Evolutionary conservation across 2,797 vertebrate species (phyloP).

Genomic region (Cygnus olor): DNA sequence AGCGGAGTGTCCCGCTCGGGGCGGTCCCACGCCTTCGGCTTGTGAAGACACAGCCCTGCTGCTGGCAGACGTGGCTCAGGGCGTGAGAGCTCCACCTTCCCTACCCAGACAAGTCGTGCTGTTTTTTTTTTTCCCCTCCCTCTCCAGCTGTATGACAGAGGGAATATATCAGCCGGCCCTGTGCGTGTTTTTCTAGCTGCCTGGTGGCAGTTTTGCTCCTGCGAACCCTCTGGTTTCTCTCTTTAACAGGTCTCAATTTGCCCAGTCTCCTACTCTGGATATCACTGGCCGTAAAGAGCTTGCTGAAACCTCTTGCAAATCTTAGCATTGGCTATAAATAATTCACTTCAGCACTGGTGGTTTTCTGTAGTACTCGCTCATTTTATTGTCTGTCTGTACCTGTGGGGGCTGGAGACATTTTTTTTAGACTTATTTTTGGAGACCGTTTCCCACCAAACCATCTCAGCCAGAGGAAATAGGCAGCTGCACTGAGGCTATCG

Average conservation of each 20-base stretch:
- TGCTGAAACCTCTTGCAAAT: constrained; percentile 28
- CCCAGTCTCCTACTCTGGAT: not conserved
- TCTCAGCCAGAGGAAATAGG: constrained; percentile 6
- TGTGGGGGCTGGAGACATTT: not conserved
- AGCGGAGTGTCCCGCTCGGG: not conserved
- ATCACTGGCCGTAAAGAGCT: not conserved
- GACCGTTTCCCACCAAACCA: not conserved
- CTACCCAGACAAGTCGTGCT: not conserved
- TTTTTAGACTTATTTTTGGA: not conserved
- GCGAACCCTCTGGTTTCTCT: not conserved
- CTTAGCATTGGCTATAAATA: not conserved
- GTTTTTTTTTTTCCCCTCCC: not conserved
- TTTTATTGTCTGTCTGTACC: constrained; percentile 28
- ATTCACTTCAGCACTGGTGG: not conserved
- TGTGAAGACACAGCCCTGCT: not conserved
- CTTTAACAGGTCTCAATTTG: not conserved
- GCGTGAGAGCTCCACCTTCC: not conserved
- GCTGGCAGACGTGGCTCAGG: not conserved
- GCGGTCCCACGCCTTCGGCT: not conserved
- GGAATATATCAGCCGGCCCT: not conserved
- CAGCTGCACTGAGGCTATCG: not conserved
- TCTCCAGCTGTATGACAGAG: not conserved
- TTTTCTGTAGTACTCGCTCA: not conserved
- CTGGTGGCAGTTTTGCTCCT: not conserved
- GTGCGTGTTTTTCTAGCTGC: not conserved